Base-by-base conservation (phyloP, 2,797 vertebrate species). In the Gallinago nigripennis region DNA sequence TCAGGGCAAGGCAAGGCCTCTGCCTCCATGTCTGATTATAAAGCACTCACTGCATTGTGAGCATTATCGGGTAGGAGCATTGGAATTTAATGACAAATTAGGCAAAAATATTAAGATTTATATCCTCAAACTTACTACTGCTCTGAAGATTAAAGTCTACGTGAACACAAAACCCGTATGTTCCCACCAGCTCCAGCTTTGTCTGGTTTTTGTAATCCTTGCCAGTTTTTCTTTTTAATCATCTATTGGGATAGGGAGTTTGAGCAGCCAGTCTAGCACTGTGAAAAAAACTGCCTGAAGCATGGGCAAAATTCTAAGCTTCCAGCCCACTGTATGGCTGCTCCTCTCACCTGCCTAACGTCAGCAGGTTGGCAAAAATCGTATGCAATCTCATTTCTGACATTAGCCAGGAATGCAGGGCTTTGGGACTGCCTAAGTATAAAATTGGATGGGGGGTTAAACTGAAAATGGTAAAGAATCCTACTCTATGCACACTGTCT, bases 11-110 rank as follows among this genome's bases (percentile, higher is more conserved):
- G 68, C 37, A 31, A 56, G 21, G n/a, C 35, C 25, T 17, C 37
- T 30, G 54, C 27, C 35, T 53, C 61, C 17, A 0, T 4, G 6
- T 2, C n/a, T 13, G 31, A 50, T 9, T 0, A 0, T 17, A 45
- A 28, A 58, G 58, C 24, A 10, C 9, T 24, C 16, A 2, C 13
- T 28, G 33, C 33, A 20, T 39, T 8, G 4, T 13, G 48, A 51
- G 33, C 12, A 6, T n/a, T 46, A n/a, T 45, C 43, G 53, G 53
- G 30, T 9, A 33, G 30, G 8, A 53, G 12, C 31, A 9, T 2
- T 17, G 12, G 50, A 33, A 83, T 33, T 64, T 51, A 56, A 73
- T 31, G 65, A 51, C 21, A 78, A 78, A 75, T 37, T 13, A 70
- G 51, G 73, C 39, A 83, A 83, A 90, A 80, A 33, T 39, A 33